Evolutionary conservation across 2,888 invertebrate genomes (phyloP), one percentile per base, ranked within the genome.

Genomic region (Apamea monoglypha): DNA sequence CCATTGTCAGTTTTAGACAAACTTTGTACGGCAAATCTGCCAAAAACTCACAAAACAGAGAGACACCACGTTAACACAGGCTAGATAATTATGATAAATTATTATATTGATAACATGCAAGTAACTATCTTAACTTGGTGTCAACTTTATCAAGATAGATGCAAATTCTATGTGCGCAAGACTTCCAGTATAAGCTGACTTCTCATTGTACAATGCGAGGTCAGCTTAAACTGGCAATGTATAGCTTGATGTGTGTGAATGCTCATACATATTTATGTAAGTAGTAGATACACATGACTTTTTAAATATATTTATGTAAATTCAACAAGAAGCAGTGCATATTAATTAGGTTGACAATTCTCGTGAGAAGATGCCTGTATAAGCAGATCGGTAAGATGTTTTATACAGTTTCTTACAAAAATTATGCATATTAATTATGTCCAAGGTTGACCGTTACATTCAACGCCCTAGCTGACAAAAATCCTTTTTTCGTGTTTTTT

Each of bases 271-370:
- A 83, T 79, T 74, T 61, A 86, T 76, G 25, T 66, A 47, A 47
- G 44, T 47, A 69, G 69, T 72, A 74, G 25, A 76, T 69, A 72
- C 40, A 66, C 16, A n/a, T 63, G 40, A 67, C 53, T 71, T 81
- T 85, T 77, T 32, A 73, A 78, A 83, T 74, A 81, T 69, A 74
- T 81, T 80, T 81, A 87, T 86, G 87, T 82, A 78, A 87, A 88
- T 90, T 66, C 32, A 56, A 67, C 25, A 44, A 61, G 76, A 66
- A 64, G 80, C 83, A 87, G 87, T 87, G 88, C 90, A 89, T 90
- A 88, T 47, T 78, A 90, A 90, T 82, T 64, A 88, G 83, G 64
- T 77, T 75, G 69, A 73, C 77, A 81, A 75, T 86, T 87, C 88
- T 88, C 89, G 83, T 90, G 89, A 82, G 89, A 90, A 89, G 64